Conservation (phyloP, 2,113 vertebrate genomes). For the Dasyprocta punctata region DNA sequence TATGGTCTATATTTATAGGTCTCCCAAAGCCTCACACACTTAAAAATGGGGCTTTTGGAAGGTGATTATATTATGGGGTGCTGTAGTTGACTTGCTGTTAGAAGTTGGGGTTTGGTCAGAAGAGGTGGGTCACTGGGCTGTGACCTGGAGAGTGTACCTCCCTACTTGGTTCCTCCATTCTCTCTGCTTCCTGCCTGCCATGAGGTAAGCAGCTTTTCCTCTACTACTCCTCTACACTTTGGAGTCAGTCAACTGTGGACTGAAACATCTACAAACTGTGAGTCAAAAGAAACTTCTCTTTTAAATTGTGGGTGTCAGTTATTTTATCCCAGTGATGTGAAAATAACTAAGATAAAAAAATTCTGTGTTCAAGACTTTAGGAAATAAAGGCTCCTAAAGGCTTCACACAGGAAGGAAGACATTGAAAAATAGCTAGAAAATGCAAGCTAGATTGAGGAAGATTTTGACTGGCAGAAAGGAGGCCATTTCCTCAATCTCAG, state of each 20-base stretch:
- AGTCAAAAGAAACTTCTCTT: not conserved
- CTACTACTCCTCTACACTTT: not conserved
- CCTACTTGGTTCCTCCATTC: not conserved
- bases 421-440: too few species aligned
- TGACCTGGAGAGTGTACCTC: not conserved
- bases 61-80: not conserved
- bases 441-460: too few species aligned
- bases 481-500: not conserved
- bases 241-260: not conserved
- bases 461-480: not conserved
- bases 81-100: not conserved
- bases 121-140: not conserved
- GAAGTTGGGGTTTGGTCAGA: not conserved
- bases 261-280: not conserved
- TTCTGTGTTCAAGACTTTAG: too few species aligned
- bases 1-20: not conserved
- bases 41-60: not conserved
- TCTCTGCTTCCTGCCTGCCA: not conserved
- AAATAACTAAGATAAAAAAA: too few species aligned
- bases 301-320: too few species aligned
- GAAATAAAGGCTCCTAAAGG: too few species aligned
- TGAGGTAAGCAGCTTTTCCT: not conserved
- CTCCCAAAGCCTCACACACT: not conserved
- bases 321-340: too few species aligned
- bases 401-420: too few species aligned